phyloP scores from a whole-genome alignment of 30 jellyfish, hydroid and myxozoan genomes.

The Catostylus mosaicus region DNA sequence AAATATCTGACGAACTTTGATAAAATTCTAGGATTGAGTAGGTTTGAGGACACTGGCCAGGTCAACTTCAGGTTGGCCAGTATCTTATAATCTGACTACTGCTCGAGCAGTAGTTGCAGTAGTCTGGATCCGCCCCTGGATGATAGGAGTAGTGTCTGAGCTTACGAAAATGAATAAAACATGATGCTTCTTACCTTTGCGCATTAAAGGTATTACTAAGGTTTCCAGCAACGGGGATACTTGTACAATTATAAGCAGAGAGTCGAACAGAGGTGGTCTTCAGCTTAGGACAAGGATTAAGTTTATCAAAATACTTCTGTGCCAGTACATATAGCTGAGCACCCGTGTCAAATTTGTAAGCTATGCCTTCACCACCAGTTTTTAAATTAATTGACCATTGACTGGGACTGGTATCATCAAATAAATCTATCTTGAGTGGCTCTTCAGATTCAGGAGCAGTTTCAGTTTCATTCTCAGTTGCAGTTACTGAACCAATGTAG shows the following conservation, averaged over 20 bases:
- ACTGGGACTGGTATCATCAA: constrained; percentile 23
- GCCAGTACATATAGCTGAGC: constrained; percentile 55
- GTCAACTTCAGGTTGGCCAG: too few relatives aligned
- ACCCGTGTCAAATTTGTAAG: constrained; percentile 52
- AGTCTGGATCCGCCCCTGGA: too few relatives aligned
- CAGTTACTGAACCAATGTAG: constrained; percentile 20
- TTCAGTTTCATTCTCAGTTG: constrained; percentile 26
- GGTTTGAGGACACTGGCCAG: too few relatives aligned
- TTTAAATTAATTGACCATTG: constrained; percentile 37
- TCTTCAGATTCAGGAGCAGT: constrained; percentile 22
- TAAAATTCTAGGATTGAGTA: too few relatives aligned
- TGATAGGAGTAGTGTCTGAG: constrained; percentile 50
- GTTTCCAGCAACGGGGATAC: constrained; percentile 42
- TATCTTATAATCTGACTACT: too few relatives aligned
- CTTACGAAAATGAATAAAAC: constrained; percentile 35
- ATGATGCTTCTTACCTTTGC: constrained; percentile 36
- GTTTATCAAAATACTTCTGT: constrained; percentile 13
- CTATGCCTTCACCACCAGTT: constrained; percentile 18
- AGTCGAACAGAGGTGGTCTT: constrained; percentile 50
- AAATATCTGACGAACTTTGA: too few relatives aligned
- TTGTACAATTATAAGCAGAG: constrained; percentile 45
- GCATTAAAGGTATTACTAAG: constrained; percentile 33
- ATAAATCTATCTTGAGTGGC: constrained; percentile 46
- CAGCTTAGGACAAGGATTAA: constrained; percentile 28
- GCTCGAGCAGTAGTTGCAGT: too few relatives aligned